phyloP scores from a whole-genome alignment of 2,888 invertebrate species.

The Campopleginae sp. region DNA sequence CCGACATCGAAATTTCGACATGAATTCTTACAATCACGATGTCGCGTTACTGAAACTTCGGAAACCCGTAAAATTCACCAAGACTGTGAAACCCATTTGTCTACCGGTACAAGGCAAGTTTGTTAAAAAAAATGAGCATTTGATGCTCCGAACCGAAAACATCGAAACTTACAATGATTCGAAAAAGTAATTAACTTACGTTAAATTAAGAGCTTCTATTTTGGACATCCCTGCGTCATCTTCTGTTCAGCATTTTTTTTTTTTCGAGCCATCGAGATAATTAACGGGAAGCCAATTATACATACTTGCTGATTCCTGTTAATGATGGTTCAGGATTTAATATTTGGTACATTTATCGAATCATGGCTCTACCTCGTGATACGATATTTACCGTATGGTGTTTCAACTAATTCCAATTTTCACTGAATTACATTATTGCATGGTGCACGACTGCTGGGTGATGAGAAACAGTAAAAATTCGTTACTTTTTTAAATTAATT shows the following conservation, averaged over 20 bases:
- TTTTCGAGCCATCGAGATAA: neutral
- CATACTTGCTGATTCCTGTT: neutral
- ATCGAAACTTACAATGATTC: neutral
- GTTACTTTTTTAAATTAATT: too few relatives aligned
- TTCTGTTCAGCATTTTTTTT: neutral
- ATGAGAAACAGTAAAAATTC: too few relatives aligned
- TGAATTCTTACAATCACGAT: constrained; percentile 94
- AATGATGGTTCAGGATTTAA: neutral
- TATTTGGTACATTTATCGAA: too few relatives aligned
- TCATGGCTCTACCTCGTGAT: too few relatives aligned
- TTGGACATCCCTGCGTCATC: neutral
- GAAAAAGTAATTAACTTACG: neutral
- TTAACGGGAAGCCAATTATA: neutral
- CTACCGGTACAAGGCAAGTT: constrained; percentile 85
- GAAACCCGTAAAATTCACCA: constrained; percentile 91
- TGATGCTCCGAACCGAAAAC: neutral
- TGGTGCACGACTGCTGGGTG: too few relatives aligned
- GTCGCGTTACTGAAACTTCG: constrained; percentile 91
- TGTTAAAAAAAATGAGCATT: neutral
- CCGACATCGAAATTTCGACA: constrained; percentile 93
- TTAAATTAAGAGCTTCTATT: neutral
- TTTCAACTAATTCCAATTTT: too few relatives aligned
- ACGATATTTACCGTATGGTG: too few relatives aligned
- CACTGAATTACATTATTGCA: too few relatives aligned
- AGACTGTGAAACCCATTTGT: constrained; percentile 91